phyloP scores from a whole-genome alignment of 2,888 invertebrate genomes.

The Drosophila antonietae region DNA sequence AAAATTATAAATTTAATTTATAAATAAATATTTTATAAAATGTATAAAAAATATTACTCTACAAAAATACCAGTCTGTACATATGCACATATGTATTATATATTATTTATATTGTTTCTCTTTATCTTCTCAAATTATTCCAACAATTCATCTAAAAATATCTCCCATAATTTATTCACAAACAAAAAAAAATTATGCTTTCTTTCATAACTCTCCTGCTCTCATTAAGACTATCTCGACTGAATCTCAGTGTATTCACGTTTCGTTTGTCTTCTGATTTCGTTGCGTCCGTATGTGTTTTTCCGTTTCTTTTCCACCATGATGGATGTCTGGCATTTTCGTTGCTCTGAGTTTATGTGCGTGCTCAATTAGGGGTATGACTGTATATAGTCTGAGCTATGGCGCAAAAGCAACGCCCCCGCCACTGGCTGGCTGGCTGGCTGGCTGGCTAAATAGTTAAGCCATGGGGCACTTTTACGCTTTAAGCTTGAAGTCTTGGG shows the following conservation, averaged over 20 bases:
- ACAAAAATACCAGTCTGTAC: too few species aligned
- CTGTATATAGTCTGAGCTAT: slow-evolving; percentile 24
- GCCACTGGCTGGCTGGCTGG: background rate
- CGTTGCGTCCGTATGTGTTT: background rate
- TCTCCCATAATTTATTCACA: background rate
- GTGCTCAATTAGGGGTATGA: slow-evolving; percentile 70
- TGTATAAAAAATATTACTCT: too few species aligned
- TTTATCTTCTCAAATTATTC: background rate
- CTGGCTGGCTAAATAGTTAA: background rate
- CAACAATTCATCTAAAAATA: background rate
- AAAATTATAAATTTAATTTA: too few species aligned
- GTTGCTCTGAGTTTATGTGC: slow-evolving; percentile 50
- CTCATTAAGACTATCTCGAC: background rate
- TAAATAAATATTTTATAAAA: too few species aligned
- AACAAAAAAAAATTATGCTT: background rate
- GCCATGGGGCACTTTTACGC: slow-evolving; percentile 8
- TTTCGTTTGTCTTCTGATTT: background rate
- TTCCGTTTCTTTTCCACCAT: slow-evolving; percentile 23
- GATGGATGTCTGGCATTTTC: slow-evolving; percentile 53
- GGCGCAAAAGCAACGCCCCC: slow-evolving; percentile 3
- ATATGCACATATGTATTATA: too few species aligned
- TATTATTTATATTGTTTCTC: background rate
- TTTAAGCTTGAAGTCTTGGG: slow-evolving; percentile 11
- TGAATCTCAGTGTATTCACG: slow-evolving; percentile 26
- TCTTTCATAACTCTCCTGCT: background rate